Evolutionary conservation across 2,888 invertebrate species (phyloP).

Genomic region (Drosophila leonis): DNA sequence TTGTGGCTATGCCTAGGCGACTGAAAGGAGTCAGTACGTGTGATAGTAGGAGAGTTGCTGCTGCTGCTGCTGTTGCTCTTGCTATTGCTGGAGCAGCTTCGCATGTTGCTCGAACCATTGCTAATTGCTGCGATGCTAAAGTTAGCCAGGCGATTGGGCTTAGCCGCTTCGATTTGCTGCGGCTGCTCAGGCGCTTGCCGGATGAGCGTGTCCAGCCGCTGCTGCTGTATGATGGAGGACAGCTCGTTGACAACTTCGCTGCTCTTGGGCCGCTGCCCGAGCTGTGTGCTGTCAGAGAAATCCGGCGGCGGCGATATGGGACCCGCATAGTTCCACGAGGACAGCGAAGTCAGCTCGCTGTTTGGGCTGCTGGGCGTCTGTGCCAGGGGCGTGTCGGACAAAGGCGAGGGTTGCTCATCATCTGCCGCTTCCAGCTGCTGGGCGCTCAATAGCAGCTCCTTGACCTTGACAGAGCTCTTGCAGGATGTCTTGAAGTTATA

Average conservation of each 20-base stretch:
- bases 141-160: conserved; percentile 81
- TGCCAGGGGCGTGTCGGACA: conserved; percentile 16
- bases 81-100: background rate
- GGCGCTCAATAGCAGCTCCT: conserved; percentile 25
- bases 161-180: conserved; percentile 76
- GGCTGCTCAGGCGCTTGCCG: conserved; percentile 56
- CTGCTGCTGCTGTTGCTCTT: conserved; percentile 33
- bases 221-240: conserved; percentile 75
- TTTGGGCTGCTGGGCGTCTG: conserved; percentile 53
- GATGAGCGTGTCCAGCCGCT: conserved; percentile 78
- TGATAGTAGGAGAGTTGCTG: conserved; percentile 41
- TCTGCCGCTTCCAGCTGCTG: conserved; percentile 23
- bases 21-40: conserved; percentile 83
- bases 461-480: conserved; percentile 71
- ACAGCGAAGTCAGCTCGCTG: conserved; percentile 67
- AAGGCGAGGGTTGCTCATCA: conserved; percentile 21
- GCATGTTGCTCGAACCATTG: conserved; percentile 9
- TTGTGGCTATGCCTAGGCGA: conserved; percentile 16
- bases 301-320: conserved; percentile 84
- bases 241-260: conserved; percentile 81
- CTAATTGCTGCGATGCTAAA: conserved; percentile 75
- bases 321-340: conserved; percentile 83
- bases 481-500: conserved; percentile 85
- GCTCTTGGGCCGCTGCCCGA: conserved; percentile 35
- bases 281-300: conserved; percentile 74